Evolutionary conservation across 1,140 invertebrate genomes (phyloP), one percentile per base, ranked within the genome.

Genomic region (Bombus affinis): DNA sequence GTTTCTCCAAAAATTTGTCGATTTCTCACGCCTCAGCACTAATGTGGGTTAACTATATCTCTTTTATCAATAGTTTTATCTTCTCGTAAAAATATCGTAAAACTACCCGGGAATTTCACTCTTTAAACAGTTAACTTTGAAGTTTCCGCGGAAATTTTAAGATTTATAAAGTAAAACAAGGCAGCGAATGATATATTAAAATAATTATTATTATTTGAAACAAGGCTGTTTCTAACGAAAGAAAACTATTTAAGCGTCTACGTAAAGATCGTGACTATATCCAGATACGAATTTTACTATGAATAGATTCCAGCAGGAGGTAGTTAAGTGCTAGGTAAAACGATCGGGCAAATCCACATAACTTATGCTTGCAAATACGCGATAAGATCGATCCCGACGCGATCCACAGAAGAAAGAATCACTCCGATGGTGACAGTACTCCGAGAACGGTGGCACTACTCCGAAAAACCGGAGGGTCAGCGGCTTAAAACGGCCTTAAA

Each of bases 401-500:
- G 47, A 42, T 72, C 28, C 6, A 22, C 18, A 22, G 10, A 13
- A 25, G 44, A 39, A 37, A 70, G n/a, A 28, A 37, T 22, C 28
- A 9, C 12, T 80, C 76, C 59, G 18, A 53, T 28, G 35, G 32
- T 32, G 32, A 32, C 32, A 32, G 32, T 32, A 32, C 32, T 32
- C 32, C 32, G 18, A 37, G 42, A 57, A 39, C 83, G 74, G 83
- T 76, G 82, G 71, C 80, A 68, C 90, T n/a, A 42, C 59, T 83
- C 18, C 28, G 76, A 70, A 44, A 78, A 85, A 90, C 77, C 82
- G 88, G 89, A 90, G 90, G 53, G 89, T 89, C 86, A 82, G 78
- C 88, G 76, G 79, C 80, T 87, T 91, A 92, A 93, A 91, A 86
- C 88, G 86, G 79, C 90, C 92, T 92, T 92, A 91, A 93, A 94